A percentile compares a stretch with the other conserved stretches of the same genome.
Evolutionary conservation across 2,888 invertebrate genomes (phyloP).

Genomic region (Lochmaea capreae): DNA sequence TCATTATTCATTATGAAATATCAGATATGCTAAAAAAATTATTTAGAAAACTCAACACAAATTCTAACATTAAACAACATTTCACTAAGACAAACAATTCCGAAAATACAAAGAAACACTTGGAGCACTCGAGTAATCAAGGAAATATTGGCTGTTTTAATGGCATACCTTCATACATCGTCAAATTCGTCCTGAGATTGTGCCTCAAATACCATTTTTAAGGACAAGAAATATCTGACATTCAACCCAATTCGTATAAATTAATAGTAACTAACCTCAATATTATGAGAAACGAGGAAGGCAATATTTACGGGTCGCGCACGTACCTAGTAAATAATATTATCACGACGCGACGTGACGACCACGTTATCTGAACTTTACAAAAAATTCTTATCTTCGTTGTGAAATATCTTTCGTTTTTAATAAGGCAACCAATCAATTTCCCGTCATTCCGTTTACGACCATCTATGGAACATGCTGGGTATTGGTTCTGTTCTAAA

Average conservation of each 20-base stretch:
- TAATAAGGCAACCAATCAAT: conserved; percentile 54
- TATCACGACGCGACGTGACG: conserved; percentile 24
- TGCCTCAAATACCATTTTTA: no score
- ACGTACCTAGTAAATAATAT: conserved; percentile 20
- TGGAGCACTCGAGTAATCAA: no score
- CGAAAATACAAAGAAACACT: no score
- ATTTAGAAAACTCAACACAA: no score
- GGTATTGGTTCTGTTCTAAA: background rate
- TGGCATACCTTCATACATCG: no score
- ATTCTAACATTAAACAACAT: no score
- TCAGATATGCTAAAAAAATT: no score
- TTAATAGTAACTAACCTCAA: conserved; percentile 15
- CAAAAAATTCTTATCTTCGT: conserved; percentile 52
- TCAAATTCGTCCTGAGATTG: no score
- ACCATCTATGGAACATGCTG: conserved; percentile 46
- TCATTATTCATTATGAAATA: no score
- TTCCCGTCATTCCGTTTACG: conserved; percentile 46
- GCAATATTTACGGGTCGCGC: conserved; percentile 21
- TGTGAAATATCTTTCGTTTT: conserved; percentile 49
- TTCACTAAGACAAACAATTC: no score
- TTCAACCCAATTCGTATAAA: background rate
- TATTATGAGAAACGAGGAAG: conserved; percentile 23
- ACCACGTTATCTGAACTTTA: conserved; percentile 35
- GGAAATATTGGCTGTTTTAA: no score
- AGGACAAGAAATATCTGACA: no score